These are phyloP conservation scores for Sebastes flavidus DNA, from an alignment of 2,797 vertebrate genomes.

Conservation along the genomic window DNA sequence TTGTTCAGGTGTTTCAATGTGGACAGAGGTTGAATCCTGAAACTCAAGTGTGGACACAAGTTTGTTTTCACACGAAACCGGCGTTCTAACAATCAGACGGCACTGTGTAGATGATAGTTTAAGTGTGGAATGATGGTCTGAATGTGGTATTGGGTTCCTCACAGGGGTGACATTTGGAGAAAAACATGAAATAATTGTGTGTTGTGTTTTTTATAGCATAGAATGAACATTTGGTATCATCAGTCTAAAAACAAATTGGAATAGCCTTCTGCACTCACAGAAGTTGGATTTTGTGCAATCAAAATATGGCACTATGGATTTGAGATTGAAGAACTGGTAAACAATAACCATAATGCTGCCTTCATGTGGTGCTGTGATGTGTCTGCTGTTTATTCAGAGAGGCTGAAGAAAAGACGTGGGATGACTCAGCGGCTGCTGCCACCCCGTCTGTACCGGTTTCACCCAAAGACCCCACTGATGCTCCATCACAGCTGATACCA, in stretches of 20 bases:
- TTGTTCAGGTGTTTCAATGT: not conserved
- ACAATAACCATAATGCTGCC: not conserved
- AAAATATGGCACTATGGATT: not conserved
- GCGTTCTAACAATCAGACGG: not conserved
- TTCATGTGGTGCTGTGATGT: not conserved
- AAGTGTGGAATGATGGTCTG: not conserved
- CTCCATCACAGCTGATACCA: slow-evolving; percentile 32
- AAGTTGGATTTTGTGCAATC: slow-evolving; percentile 1
- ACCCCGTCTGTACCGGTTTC: slow-evolving; percentile 17
- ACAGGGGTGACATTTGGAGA: not conserved
- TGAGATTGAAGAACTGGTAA: not conserved
- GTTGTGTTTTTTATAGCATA: not conserved
- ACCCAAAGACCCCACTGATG: slow-evolving; percentile 16
- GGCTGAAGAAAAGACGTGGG: slow-evolving; percentile 17
- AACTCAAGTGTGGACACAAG: not conserved
- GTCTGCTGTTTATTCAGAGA: slow-evolving; percentile 55
- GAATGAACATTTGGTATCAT: not conserved
- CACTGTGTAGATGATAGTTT: not conserved
- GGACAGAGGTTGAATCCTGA: not conserved
- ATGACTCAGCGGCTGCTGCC: slow-evolving; percentile 18
- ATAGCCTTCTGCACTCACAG: not conserved
- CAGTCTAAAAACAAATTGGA: not conserved
- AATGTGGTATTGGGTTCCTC: not conserved
- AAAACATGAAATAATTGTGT: not conserved
- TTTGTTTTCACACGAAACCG: not conserved